Base-by-base conservation (phyloP, 2,888 invertebrate species). In the Drepanosiphum platanoidis region DNA sequence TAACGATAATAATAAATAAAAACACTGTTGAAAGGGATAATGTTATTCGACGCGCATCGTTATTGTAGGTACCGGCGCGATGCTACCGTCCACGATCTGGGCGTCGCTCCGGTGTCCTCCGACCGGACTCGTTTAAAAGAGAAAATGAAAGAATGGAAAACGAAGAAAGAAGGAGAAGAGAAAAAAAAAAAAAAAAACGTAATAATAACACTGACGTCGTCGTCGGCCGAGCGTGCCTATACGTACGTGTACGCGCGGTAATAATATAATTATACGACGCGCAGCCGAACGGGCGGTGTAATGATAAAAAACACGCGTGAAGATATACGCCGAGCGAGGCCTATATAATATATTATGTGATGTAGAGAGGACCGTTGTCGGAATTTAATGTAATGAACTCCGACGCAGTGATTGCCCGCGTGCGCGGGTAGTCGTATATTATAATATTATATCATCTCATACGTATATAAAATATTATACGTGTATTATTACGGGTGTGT, bases 261-360 rank as follows among this genome's bases (percentile, higher is more conserved):
- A n/a, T n/a, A n/a, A n/a, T n/a, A 64, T 82, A 82, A 82, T 82
- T 82, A 82, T 82, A 72, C 82, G 34, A n/a, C 34, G 32, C 9
- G 61, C n/a, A n/a, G n/a, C n/a, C n/a, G n/a, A n/a, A n/a, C n/a
- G n/a, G n/a, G 34, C 9, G n/a, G 72, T 72, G 22, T 72, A 42
- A 82, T 74, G 32, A 64, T 82, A 83, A 34, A 83, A 34, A 83
- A 74, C 83, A 66, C 46, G 83, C 83, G 83, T 83, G 83, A 83
- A 74, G 83, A 82, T 52, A 74, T 58, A 30, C 64, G 42, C 74
- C 32, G 72, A 58, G 66, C 74, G 18, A 52, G 39, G 58, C 61
- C 30, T 39, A 52, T 61, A 30, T 22, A 13, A 30, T 11, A 46
- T 13, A 13, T 46, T 46, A 42, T 42, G 18, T 46, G n/a, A n/a